phyloP scores from a whole-genome alignment of 2,113 vertebrate genomes.

The Puntigrus tetrazona region DNA sequence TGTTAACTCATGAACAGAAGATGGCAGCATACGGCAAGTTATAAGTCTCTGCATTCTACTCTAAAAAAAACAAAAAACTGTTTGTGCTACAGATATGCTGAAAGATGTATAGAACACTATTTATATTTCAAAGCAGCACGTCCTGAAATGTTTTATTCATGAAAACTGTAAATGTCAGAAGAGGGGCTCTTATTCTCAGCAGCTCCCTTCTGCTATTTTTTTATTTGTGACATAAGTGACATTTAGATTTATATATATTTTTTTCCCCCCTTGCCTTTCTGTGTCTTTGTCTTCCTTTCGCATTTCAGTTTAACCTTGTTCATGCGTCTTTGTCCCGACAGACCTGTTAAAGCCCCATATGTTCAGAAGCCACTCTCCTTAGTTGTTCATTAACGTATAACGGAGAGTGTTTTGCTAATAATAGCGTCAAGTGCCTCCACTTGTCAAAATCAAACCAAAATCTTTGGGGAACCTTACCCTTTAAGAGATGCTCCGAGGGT shows the following conservation, averaged over 20 bases:
- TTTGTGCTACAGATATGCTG: not conserved
- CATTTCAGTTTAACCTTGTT: conserved; percentile 22
- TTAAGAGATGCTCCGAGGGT: not conserved
- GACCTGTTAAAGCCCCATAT: conserved; percentile 31
- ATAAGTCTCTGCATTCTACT: not conserved
- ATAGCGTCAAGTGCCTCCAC: not conserved
- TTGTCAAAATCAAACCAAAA: not conserved
- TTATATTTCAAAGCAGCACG: conserved; percentile 6
- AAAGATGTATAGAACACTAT: not conserved
- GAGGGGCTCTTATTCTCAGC: not conserved
- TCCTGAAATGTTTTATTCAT: conserved; percentile 29
- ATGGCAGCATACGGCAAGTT: conserved; percentile 39
- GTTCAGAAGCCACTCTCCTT: conserved; percentile 19
- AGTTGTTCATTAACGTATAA: conserved; percentile 29
- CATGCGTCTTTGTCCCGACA: not conserved
- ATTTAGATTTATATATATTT: not conserved
- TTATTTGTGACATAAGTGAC: not conserved
- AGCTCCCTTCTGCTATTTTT: not conserved
- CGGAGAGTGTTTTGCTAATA: conserved; percentile 17
- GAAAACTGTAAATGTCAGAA: conserved; percentile 32
- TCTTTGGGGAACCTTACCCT: conserved; percentile 13
- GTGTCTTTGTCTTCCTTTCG: not conserved
- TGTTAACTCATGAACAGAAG: conserved; percentile 28
- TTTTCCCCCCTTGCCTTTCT: too few species aligned
- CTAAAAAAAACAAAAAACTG: not conserved